Conservation (phyloP, 2,113 vertebrate genomes). For the Cololabis saira region DNA sequence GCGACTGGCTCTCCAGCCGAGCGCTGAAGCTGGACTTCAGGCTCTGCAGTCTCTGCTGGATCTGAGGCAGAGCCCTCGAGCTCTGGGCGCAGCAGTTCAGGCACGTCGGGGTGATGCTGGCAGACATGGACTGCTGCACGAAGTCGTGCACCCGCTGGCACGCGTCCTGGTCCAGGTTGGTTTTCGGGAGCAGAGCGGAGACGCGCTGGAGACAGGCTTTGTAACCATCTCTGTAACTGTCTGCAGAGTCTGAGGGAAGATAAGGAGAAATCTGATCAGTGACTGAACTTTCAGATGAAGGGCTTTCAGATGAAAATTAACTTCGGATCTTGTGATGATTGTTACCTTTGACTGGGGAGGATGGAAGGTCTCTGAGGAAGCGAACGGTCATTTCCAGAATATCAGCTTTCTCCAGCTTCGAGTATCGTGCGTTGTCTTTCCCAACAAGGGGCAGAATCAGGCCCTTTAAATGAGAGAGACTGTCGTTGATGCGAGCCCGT, state of each 20-base stretch:
- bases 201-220: conserved; percentile 86
- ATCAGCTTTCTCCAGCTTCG: conserved; percentile 92
- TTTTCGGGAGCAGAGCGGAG: conserved; percentile 79
- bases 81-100: conserved; percentile 72
- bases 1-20: conserved; percentile 45
- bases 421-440: conserved; percentile 86
- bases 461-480: conserved; percentile 85
- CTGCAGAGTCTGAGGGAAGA: conserved; percentile 65
- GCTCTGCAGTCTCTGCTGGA: conserved; percentile 70
- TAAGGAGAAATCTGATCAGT: conserved; percentile 21
- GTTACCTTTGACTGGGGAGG: conserved; percentile 77
- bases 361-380: conserved; percentile 85
- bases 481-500: conserved; percentile 89
- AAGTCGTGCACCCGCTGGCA: conserved; percentile 80
- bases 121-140: conserved; percentile 72
- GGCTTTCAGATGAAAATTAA: background rate
- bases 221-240: conserved; percentile 87
- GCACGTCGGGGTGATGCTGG: conserved; percentile 56
- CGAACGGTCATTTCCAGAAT: conserved; percentile 93
- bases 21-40: conserved; percentile 68
- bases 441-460: conserved; percentile 88
- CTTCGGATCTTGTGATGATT: background rate
- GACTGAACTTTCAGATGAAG: background rate
- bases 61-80: conserved; percentile 65
- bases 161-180: conserved; percentile 75